Evolutionary conservation across 2,113 vertebrate species (phyloP), one percentile per base, ranked within the genome.

Genomic region (Thinocorus orbignyianus): DNA sequence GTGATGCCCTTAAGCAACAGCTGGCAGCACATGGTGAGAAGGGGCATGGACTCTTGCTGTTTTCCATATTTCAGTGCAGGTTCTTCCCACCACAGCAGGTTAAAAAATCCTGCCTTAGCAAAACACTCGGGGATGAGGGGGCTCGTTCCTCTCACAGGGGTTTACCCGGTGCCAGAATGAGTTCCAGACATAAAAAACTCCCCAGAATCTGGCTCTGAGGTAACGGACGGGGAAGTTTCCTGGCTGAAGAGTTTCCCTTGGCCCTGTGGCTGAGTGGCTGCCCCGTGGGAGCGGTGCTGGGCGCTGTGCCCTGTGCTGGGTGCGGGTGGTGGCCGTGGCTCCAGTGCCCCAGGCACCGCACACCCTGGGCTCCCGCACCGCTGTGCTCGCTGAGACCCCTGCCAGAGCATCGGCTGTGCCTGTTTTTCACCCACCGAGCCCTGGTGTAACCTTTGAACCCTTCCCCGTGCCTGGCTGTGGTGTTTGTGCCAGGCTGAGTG

Each of bases 221-320:
- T 20, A 31, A 25, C 1, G 1, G 7, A 5, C 39, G 31, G 78
- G 28, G 37, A 31, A 11, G 31, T 54, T n/a, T 68, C 35, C 48
- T 72, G 39, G 24, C 44, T 61, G 61, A 28, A 15, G 71, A 33
- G 20, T n/a, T 57, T 39, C 5, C 17, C 2, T 4, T 35, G 23
- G 37, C 26, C 22, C 42, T 8, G 55, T 55, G n/a, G 19, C 3
- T 64, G 57, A 35, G 64, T 24, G 41, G 14, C 52, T 79, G 52
- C 48, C 16, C 0, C 19, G 11, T 11, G 15, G 15, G 55, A 30
- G 2, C 1, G 2, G 10, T 51, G 55, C 0, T 24, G 48, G 46
- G 81, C 14, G 1, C 4, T 4, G 31, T 52, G 44, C 86, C 37
- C n/a, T n/a, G n/a, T n/a, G n/a, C n/a, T n/a, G 71, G 60, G 23